A percentile compares a stretch with the other conserved stretches of the same genome.
These are phyloP conservation scores for Chrysocyon brachyurus DNA, from an alignment of 2,797 vertebrate genomes.

Conservation along the genomic window DNA sequence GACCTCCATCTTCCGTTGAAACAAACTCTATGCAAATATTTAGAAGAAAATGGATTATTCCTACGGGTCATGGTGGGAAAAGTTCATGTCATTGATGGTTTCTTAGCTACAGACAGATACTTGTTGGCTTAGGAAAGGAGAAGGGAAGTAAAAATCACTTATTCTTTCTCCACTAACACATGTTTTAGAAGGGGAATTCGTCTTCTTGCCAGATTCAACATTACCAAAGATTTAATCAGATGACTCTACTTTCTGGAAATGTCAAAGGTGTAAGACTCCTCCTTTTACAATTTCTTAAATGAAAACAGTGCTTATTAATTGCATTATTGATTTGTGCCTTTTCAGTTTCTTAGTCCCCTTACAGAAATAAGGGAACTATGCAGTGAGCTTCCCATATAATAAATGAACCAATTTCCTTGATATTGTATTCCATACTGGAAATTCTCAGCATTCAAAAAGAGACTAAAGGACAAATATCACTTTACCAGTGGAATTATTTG, in stretches of 20 bases:
- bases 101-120: conserved; percentile 22
- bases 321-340: conserved; percentile 48
- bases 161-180: conserved; percentile 22
- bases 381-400: not conserved
- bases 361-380: not conserved
- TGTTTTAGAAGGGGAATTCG: not conserved
- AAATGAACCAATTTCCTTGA: not conserved
- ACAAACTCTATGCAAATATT: not conserved
- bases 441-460: not conserved
- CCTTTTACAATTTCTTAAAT: conserved; percentile 24
- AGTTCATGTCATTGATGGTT: not conserved
- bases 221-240: conserved; percentile 51
- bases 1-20: not conserved
- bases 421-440: not conserved
- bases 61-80: not conserved
- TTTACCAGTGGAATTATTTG: not conserved
- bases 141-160: conserved; percentile 16
- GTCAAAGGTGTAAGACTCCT: not conserved
- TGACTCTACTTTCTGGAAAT: conserved; percentile 30
- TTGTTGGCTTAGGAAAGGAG: not conserved
- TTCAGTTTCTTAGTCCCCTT: not conserved
- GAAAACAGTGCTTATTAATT: conserved; percentile 65
- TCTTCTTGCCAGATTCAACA: conserved; percentile 5
- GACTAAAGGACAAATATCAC: not conserved
- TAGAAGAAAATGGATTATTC: conserved; percentile 5